Evolutionary conservation across 2,113 vertebrate species (phyloP), one percentile per base, ranked within the genome.

Genomic region (Corythoichthys intestinalis): DNA sequence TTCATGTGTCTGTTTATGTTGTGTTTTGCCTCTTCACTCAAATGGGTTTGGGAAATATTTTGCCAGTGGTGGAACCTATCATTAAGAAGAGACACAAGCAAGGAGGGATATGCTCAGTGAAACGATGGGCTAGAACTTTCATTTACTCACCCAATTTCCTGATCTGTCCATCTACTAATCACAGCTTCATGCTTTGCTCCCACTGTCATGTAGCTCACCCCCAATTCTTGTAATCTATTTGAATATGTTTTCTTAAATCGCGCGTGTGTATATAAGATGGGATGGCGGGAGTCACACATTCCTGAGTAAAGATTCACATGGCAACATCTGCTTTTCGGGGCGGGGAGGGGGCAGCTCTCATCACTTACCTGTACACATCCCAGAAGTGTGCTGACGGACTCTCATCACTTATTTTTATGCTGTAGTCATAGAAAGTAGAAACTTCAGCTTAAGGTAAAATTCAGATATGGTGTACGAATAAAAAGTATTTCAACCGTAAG

Each of bases 291-390:
- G 71, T 89, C 83, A 88, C 68, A 76, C 75, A 85, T 83, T 82
- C 81, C 84, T 86, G 47, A 67, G 41, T 34, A 67, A 76, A 58
- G 59, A 72, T 73, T 78, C 73, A 81, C 60, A 13, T 73, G 78
- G 67, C 59, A 87, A 88, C 91, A 90, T 83, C 88, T 90, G 86
- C 68, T 88, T 86, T 44, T 57, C 71, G 49, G 67, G 61, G 76
- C 77, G 46, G 70, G 64, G 28, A 61, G 83, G 28, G 61, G 83
- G 77, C 67, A 63, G 68, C 70, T 75, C 63, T 71, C 39, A 61
- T 74, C 69, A 41, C 59, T 64, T 72, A 74, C 70, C 80, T 78
- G 78, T 79, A 80, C 58, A 60, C 44, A 74, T 35, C 75, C 69
- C 76, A 78, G 63, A 52, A 41, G 9, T 74, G 6, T 35, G 63